Base-by-base conservation (phyloP, 2,797 vertebrate species). In the Choloepus didactylus region DNA sequence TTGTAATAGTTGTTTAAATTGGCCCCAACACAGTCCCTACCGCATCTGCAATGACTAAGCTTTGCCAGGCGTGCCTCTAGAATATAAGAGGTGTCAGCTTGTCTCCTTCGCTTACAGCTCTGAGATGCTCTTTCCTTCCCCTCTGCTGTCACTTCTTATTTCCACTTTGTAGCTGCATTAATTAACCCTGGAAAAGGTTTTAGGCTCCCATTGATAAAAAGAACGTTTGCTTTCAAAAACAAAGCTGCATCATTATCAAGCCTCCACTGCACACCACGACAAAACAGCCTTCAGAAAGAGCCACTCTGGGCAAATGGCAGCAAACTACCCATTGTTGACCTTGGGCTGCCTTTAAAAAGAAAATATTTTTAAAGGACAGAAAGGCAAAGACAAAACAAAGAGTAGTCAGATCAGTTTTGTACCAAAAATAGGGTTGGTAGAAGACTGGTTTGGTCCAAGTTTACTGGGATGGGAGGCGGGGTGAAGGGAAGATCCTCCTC, bases 211-310 rank as follows among this genome's bases (percentile, higher is more conserved):
- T 8, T 80, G 84, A 89, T 76, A 91, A 89, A 85, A 83, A 90
- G 70, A 64, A 94, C 16, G 0, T 66, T 97, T 83, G 80, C 85
- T 95, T 96, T 93, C 94, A 92, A 91, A 97, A 94, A 96, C 94
- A 96, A 96, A 96, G 66, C 76, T 75, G 25, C 60, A 62, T 90
- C 88, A 64, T 96, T 95, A 94, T 84, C 85, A 75, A 95, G 31
- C 75, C 46, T 94, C 35, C 51, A n/a, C 64, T 54, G 49, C 27
- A 64, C 11, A 90, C 75, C 85, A 8, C 0, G 0, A 56, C 69
- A 89, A 94, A 86, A 66, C 93, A 96, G 59, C 60, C 77, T 95
- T 95, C 10, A 1, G 81, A 93, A 94, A 84, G 56, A 92, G 86
- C 23, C 0, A 0, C 81, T 94, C 73, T 66, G 44, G 83, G 80